Evolutionary conservation across 2,888 invertebrate genomes (phyloP), one percentile per base, ranked within the genome.

Genomic region (Lepetodrilus schrolli): DNA sequence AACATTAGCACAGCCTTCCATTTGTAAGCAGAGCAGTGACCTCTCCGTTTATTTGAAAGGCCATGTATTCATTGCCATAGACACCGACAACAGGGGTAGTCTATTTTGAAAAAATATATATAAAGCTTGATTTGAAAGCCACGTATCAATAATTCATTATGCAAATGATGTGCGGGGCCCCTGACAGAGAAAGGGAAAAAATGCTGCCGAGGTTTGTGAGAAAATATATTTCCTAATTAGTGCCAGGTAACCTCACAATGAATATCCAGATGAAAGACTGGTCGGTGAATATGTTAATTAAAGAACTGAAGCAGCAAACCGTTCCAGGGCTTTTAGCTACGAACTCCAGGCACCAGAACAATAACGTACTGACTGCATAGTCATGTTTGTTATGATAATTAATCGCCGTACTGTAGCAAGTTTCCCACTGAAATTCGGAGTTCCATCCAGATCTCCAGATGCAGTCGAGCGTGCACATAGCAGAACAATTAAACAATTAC

Each of bases 151-250:
- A 34, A 58, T 58, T 58, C 58, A 58, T 58, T 58, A 58, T 58
- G 58, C n/a, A 58, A 58, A 58, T 58, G 58, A 58, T 17, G 34
- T 30, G 7, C 7, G 58, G 26, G 17, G 30, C 7, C 4, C 17
- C 4, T 17, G 30, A 30, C 17, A 58, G 34, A n/a, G 30, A 58
- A 23, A 58, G 10, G 13, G 30, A 30, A 58, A 58, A 58, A 30
- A 17, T 58, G 58, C 30, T 58, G 30, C 26, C 58, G 34, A 58
- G n/a, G n/a, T n/a, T n/a, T n/a, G n/a, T n/a, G n/a, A n/a, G 58
- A 58, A 58, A 58, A 58, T 58, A 58, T 58, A 58, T 58, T 58
- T 58, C 30, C 58, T 58, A 58, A 58, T 58, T 58, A 58, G 34
- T 34, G 58, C 58, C 58, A 58, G 58, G 58, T 58, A 58, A 58